Evolutionary conservation across 1,140 invertebrate species (phyloP), one percentile per base, ranked within the genome.

Genomic region (Copidosoma floridanum): DNA sequence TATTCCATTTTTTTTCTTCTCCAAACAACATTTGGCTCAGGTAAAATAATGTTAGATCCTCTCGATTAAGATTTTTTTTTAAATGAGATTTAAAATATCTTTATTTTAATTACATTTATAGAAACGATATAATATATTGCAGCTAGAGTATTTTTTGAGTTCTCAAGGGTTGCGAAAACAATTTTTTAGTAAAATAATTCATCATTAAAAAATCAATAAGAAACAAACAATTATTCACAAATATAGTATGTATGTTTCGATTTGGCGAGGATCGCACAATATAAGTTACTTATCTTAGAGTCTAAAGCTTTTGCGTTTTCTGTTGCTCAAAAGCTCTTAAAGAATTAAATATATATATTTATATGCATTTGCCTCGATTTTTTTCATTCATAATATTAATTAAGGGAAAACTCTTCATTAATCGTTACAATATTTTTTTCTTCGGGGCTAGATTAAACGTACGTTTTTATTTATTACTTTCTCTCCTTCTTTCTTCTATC

Each of bases 331-430:
- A 62, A 37, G 43, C 52, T 11, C 38, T 44, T 41, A 35, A 11
- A 50, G 48, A 57, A 51, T 51, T 51, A 56, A 50, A 44, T 61
- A 56, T 61, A 46, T 48, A 48, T 44, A 57, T 56, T 52, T 47
- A 66, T 61, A 65, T 60, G 61, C 63, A 47, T 35, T 43, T 57
- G 32, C 50, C 27, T 53, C 16, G 5, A n/a, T 57, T 60, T 67
- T 65, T 53, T 40, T 65, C 64, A 67, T 55, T 0, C 68, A 68
- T 41, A 57, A 54, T 24, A 55, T 57, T 53, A 71, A 62, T 61
- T 63, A 53, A 60, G 68, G 68, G 58, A 69, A 69, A 68, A 73
- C 50, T 71, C 55, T 69, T 64, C 24, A 67, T 69, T 71, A 74
- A 41, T 57, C 21, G 4, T 55, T 43, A 35, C 27, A 52, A 52